Conservation (phyloP, 2,797 vertebrate species). For the Lepidocolaptes lacrymiger region DNA sequence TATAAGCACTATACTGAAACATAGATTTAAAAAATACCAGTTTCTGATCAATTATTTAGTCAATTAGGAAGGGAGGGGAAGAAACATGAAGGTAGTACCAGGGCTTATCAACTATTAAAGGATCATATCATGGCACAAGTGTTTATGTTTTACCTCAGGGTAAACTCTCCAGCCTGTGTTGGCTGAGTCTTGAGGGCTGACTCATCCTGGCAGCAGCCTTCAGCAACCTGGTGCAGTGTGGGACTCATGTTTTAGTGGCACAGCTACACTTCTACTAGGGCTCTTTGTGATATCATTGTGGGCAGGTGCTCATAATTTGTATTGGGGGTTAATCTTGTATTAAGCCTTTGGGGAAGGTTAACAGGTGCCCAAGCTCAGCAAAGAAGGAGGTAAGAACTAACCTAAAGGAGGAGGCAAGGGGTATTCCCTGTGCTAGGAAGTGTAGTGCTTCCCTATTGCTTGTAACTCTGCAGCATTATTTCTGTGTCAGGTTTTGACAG, state of each 20-base stretch:
- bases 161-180: not conserved
- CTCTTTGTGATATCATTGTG: not conserved
- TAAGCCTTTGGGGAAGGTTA: not conserved
- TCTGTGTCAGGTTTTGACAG: not conserved
- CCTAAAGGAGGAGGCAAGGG: not conserved
- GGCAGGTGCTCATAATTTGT: not conserved
- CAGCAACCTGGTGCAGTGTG: not conserved
- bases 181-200: not conserved
- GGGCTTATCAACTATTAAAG: not conserved
- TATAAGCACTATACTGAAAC: not conserved
- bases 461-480: not conserved
- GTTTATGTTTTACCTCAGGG: not conserved
- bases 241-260: not conserved
- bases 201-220: not conserved
- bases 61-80: not conserved
- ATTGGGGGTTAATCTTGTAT: rapidly evolving
- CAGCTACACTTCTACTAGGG: rapidly evolving
- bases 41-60: not conserved
- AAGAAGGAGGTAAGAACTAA: not conserved
- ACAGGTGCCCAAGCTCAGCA: not conserved
- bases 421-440: not conserved
- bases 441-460: not conserved
- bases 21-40: not conserved
- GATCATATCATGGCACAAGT: not conserved
- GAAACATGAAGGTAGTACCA: not conserved